Evolutionary conservation across 2,797 vertebrate species (phyloP), one percentile per base, ranked within the genome.

Genomic region (Falco columbarius): DNA sequence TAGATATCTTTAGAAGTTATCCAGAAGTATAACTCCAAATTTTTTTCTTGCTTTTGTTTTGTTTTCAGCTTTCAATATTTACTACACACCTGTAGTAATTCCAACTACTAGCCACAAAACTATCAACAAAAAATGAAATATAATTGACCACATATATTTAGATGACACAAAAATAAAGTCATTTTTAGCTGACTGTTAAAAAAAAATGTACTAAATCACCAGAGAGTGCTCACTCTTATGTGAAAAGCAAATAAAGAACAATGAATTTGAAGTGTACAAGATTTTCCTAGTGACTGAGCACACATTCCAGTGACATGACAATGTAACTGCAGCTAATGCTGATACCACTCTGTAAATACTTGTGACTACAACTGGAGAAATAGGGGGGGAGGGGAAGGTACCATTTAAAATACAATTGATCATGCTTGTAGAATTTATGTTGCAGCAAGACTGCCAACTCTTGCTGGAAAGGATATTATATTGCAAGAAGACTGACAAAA

Each of bases 401-500:
- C 6, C 2, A 30, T 54, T 85, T 90, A 51, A 89, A 95, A 34
- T 11, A 46, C 7, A 56, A 6, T 34, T 90, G 26, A 75, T 91
- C 80, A 52, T 32, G 32, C 21, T 67, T 44, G 47, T 40, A 87
- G 58, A 88, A 70, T 73, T 66, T 56, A 11, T 14, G 29, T 52
- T 66, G 38, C 14, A 77, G 68, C 15, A 89, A 36, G 75, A 88
- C 22, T 32, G 63, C n/a, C 92, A 52, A 84, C 49, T 93, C 86
- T 86, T 63, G 40, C 51, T 26, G 81, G 54, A 93, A 65, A 89
- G 44, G 44, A 47, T 81, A 90, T 55, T 91, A 47, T 81, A 90
- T 55, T 91, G 23, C 65, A 91, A 67, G 46, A 83, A 75, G 54
- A 77, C 66, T 96, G 86, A 96, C 51, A 96, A 92, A 97, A 97